These are phyloP conservation scores for Apotomis betuletana DNA, from an alignment of 2,888 invertebrate genomes.

Conservation along the genomic window DNA sequence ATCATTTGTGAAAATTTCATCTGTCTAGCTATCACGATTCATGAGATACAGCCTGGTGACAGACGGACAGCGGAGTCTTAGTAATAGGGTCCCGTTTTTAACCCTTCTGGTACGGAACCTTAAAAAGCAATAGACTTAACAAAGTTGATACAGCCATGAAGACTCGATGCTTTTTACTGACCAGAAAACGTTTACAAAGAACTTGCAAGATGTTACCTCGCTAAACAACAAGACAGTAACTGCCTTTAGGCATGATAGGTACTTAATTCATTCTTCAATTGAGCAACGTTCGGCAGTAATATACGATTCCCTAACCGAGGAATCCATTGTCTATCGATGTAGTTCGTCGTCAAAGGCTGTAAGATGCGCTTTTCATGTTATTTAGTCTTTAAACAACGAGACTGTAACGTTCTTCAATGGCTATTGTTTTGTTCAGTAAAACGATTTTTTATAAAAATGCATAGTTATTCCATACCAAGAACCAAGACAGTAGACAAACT, in stretches of 20 bases:
- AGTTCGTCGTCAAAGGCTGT: conserved; percentile 76
- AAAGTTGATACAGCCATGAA: conserved; percentile 54
- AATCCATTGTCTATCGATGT: conserved; percentile 79
- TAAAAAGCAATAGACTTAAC: conserved; percentile 43
- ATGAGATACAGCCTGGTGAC: too few relatives aligned
- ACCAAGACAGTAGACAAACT: too few relatives aligned
- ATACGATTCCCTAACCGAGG: conserved; percentile 75
- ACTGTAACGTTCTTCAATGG: conserved; percentile 2
- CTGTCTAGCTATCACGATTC: too few relatives aligned
- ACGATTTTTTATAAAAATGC: conserved; percentile 1
- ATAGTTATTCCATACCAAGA: too few relatives aligned
- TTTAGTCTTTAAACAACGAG: conserved; percentile 24
- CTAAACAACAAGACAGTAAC: background rate
- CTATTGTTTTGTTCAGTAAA: conserved; percentile 11
- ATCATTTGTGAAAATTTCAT: too few relatives aligned
- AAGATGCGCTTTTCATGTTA: conserved; percentile 59
- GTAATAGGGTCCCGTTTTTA: too few relatives aligned
- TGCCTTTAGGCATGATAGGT: background rate
- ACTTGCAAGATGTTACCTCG: conserved; percentile 33
- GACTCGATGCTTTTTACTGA: conserved; percentile 61
- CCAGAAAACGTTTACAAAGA: conserved; percentile 67
- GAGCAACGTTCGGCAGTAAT: conserved; percentile 55
- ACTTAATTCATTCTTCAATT: conserved; percentile 49
- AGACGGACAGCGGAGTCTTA: too few relatives aligned
- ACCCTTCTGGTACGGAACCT: background rate